Conservation (phyloP, 1,140 invertebrate genomes). For the Physella acuta region DNA sequence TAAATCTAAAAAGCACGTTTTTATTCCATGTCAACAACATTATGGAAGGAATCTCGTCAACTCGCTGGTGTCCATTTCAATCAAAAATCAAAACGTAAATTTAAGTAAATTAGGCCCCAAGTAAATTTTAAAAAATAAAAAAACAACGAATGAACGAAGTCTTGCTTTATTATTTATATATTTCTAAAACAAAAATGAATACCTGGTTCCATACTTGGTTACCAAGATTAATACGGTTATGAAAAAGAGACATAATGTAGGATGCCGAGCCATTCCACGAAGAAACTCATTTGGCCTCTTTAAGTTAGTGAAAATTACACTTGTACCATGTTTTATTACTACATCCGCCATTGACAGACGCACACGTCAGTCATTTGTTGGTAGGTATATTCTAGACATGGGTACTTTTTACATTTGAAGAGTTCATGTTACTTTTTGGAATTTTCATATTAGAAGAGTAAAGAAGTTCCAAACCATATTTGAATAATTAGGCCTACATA, state of each 20-base stretch:
- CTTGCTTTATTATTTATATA: not conserved
- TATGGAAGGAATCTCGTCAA: no score
- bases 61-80: no score
- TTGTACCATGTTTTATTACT: constrained; percentile 32
- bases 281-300: constrained; percentile 28
- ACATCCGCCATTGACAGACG: constrained; percentile 39
- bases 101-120: not conserved
- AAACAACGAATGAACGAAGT: not conserved
- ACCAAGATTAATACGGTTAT: constrained; percentile 32
- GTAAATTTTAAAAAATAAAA: not conserved
- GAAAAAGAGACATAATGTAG: constrained; percentile 35
- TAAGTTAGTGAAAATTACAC: constrained; percentile 10
- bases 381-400: no score
- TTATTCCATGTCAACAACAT: no score
- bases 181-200: not conserved
- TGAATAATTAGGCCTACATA: no score
- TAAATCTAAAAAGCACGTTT: no score
- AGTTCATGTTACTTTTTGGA: no score
- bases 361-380: constrained; percentile 35
- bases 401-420: no score
- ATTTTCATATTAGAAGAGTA: no score
- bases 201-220: constrained; percentile 39
- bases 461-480: no score
- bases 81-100: not conserved
- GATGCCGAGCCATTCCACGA: constrained; percentile 42